A percentile compares a stretch with the other conserved stretches of the same genome.
phyloP scores from a whole-genome alignment of 2,113 vertebrate genomes.

The Campylorhamphus procurvoides region DNA sequence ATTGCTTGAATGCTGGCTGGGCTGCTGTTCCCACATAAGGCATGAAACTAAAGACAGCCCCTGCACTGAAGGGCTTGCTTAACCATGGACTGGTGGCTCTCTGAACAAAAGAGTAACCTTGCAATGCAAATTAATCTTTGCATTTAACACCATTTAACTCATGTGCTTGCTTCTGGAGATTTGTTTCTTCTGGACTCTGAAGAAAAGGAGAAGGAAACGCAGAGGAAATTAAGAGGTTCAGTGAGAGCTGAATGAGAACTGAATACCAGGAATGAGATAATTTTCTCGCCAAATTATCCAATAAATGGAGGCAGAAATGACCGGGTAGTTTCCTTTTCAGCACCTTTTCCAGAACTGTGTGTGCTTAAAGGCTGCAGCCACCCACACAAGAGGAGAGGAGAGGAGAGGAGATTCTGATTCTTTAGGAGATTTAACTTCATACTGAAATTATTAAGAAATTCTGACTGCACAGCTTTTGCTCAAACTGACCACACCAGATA shows the following conservation, averaged over 20 bases:
- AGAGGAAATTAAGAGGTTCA: background rate
- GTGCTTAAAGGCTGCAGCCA: background rate
- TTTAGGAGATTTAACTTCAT: background rate
- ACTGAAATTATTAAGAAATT: background rate
- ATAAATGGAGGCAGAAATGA: background rate
- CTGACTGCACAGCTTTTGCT: background rate
- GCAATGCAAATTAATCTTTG: background rate
- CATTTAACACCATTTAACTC: background rate
- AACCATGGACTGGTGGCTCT: background rate
- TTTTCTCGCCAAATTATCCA: background rate
- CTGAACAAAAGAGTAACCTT: background rate
- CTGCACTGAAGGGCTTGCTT: background rate
- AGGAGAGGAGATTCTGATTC: background rate
- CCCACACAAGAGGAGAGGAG: accelerated
- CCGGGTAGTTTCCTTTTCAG: background rate
- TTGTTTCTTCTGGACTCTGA: background rate
- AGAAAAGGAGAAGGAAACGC: background rate
- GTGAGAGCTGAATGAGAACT: background rate
- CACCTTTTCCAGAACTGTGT: background rate
- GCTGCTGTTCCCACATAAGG: background rate
- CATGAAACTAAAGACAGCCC: background rate
- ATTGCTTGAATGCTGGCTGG: background rate
- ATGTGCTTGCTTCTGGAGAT: background rate
- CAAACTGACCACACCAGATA: background rate
- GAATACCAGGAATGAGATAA: background rate